phyloP scores from a whole-genome alignment of 2,888 invertebrate species.

The Alsophila aescularia region DNA sequence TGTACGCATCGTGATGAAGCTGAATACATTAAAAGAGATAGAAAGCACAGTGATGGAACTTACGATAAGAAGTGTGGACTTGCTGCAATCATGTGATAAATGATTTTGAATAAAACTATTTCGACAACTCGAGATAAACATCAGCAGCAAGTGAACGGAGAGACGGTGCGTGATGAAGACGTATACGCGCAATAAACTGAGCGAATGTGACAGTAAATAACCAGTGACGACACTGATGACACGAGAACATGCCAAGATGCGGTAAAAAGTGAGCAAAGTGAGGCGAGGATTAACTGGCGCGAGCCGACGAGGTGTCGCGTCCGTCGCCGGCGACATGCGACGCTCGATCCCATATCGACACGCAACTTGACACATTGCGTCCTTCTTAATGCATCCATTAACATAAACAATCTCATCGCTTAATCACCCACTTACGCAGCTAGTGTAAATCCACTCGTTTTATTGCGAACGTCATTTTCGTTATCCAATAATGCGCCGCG shows the following conservation, averaged over 20 bases:
- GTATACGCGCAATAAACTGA: constrained; percentile 47
- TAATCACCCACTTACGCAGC: constrained; percentile 43
- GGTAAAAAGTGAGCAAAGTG: constrained; percentile 58
- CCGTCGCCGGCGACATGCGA: constrained; percentile 45
- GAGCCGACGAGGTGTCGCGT: constrained; percentile 41
- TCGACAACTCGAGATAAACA: constrained; percentile 47
- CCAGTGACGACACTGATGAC: constrained; percentile 48
- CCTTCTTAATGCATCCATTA: constrained; percentile 65
- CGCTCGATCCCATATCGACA: constrained; percentile 67
- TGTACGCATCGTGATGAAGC: background rate
- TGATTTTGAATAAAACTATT: constrained; percentile 47
- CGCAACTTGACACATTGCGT: constrained; percentile 72
- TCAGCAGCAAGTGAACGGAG: constrained; percentile 13
- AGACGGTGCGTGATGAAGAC: constrained; percentile 55
- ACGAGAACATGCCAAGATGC: constrained; percentile 43
- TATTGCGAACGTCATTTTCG: constrained; percentile 29
- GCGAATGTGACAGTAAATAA: constrained; percentile 60
- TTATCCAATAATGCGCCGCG: constrained; percentile 26
- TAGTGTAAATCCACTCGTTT: constrained; percentile 48
- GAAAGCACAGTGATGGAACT: constrained; percentile 19
- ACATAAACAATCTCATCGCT: constrained; percentile 58
- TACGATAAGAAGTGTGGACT: constrained; percentile 27
- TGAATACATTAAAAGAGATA: constrained; percentile 11
- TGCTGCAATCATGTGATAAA: constrained; percentile 41
- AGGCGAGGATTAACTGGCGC: constrained; percentile 60